Percentiles rank a stretch among this genome's conserved stretches.
These are phyloP conservation scores for Sarcophaga rosellei DNA, from an alignment of 2,888 invertebrate genomes.

Conservation along the genomic window DNA sequence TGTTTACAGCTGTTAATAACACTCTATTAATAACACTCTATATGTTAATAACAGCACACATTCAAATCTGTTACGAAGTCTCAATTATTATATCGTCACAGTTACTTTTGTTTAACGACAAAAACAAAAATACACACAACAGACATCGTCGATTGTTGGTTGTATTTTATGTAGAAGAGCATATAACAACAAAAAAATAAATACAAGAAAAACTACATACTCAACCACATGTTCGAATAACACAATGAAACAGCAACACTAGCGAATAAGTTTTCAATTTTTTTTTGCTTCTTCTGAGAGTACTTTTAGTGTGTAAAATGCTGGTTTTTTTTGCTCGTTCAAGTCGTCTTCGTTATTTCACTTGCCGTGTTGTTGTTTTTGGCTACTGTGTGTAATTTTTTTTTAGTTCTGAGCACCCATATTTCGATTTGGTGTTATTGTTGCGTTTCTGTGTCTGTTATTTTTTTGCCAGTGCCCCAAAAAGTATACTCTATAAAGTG, in stretches of 20 bases:
- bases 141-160: not conserved
- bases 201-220: not conserved
- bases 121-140: not conserved
- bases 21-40: not conserved
- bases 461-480: conserved; percentile 1
- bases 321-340: not conserved
- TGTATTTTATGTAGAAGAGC: not conserved
- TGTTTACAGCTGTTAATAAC: not conserved
- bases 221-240: not conserved
- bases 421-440: conserved; percentile 5
- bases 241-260: not conserved
- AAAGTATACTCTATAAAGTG: conserved; percentile 19
- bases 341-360: not conserved
- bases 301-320: not conserved
- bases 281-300: not conserved
- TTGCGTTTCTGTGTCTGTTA: not conserved
- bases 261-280: not conserved
- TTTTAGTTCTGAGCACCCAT: conserved; percentile 15
- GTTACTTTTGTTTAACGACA: not conserved
- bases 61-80: not conserved
- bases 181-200: no score
- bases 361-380: not conserved
- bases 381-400: not conserved
- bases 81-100: not conserved
- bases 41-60: not conserved